phyloP scores from a whole-genome alignment of 2,113 vertebrate genomes.

The Otis tarda region DNA sequence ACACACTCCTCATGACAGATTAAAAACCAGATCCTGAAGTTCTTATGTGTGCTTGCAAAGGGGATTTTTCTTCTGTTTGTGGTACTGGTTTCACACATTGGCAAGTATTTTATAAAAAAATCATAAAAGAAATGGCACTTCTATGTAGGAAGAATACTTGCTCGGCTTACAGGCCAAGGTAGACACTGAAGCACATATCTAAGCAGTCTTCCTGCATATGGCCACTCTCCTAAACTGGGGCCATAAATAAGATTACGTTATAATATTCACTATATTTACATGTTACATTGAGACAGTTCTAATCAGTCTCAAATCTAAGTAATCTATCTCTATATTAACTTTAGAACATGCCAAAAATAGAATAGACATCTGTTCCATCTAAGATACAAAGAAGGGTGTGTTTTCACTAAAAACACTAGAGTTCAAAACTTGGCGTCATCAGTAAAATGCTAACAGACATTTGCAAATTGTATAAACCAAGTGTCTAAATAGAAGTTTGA shows the following conservation, averaged over 20 bases:
- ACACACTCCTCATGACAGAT: background rate
- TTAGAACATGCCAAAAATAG: slow-evolving; percentile 9
- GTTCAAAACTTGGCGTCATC: background rate
- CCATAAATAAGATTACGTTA: background rate
- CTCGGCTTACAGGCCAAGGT: background rate
- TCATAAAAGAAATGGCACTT: background rate
- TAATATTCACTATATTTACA: background rate
- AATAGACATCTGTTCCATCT: background rate
- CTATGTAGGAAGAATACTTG: background rate
- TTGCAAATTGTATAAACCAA: background rate
- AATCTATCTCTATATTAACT: background rate
- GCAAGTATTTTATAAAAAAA: background rate
- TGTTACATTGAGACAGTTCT: background rate
- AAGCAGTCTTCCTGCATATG: background rate
- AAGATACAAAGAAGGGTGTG: background rate
- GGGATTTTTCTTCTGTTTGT: background rate
- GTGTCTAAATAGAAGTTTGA: background rate
- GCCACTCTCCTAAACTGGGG: background rate
- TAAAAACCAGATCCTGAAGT: background rate
- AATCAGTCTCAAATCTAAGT: background rate
- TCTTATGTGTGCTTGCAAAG: background rate
- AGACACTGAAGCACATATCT: background rate
- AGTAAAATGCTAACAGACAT: background rate
- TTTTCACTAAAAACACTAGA: background rate
- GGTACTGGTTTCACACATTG: background rate